Evolutionary conservation across 2,888 invertebrate genomes (phyloP), one percentile per base, ranked within the genome.

Genomic region (Drosophila subquinaria): DNA sequence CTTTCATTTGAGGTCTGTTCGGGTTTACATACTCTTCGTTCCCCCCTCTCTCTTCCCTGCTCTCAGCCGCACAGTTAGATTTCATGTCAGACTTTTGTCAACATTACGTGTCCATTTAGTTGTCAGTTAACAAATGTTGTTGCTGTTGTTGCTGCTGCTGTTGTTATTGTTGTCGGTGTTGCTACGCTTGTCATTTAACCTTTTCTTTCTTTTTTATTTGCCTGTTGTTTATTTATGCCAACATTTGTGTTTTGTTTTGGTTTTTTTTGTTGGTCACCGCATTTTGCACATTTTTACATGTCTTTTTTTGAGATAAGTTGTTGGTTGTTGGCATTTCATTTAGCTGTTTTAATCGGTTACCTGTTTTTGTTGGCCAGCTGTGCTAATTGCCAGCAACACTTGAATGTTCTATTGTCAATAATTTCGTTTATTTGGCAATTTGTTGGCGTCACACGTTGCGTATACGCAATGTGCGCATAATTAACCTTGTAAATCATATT

Each of bases 11-110:
- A 72, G 79, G 85, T 72, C 78, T 68, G 81, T 15, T 73, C 59
- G 85, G 69, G 66, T 72, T 45, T 36, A 47, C 45, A 45, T 47
- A 47, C 30, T 33, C 57, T 45, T 20, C 33, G 36, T n/a, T 35
- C 17, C 17, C 27, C 17, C 60, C 66, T 30, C 30, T 8, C 74
- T 63, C 66, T 69, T 60, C 52, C 68, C 67, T 13, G 1, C 36
- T 1, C 13, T 5, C 4, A 13, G 4, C 13, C 59, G 27, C 17
- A 11, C 76, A 72, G 81, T 88, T 90, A 75, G 87, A 87, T 89
- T 81, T 81, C 74, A 79, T 87, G 89, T 89, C 89, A 87, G 88
- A 88, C 88, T 88, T 89, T 90, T 88, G 87, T 89, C 90, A 89
- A 88, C 85, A 81, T 90, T 88, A 85, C 81, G 76, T 85, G 88